Evolutionary conservation across 2,888 invertebrate species (phyloP), one percentile per base, ranked within the genome.

Genomic region (Auanema sp.): DNA sequence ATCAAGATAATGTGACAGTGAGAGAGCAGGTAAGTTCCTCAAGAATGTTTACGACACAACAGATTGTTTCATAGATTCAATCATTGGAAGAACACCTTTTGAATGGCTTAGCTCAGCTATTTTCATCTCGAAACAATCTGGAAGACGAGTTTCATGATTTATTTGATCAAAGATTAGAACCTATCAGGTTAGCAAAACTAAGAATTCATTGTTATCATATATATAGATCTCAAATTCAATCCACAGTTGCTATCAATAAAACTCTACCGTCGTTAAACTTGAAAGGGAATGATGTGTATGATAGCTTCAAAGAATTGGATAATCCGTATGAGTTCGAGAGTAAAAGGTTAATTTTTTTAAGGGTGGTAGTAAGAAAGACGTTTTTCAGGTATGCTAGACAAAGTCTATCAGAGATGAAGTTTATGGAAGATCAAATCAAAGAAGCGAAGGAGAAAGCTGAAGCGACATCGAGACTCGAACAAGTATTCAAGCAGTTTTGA

Each of bases 81-180:
- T 63, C 71, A 2, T 60, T 71, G 16, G 72, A 79, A 51, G 68
- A 77, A 55, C 76, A 78, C 33, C 47, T 79, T 23, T 58, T 71
- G 16, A 62, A 66, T 23, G 79, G 77, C 0, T 60, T 78, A 3
- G 68, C 72, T 14, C 72, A 75, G 44, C 61, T 78, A 42, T 33
- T 78, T 16, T 54, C 65, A 24, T 59, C 71, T 12, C 61, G 77
- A 33, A 56, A 43, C 10, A 66, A 71, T 24, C 50, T 78, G 1
- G 66, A 68, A 49, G 49, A 42, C 8, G 60, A 64, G 1, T 66
- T 61, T 25, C 66, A 68, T 44, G 69, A 76, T 11, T 61, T 65
- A 16, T 78, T 78, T 25, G 78, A 78, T 55, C 33, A 61, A 12
- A 51, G 69, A n/a, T 61, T 77, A 4, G 77, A 78, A 24, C 77